Evolutionary conservation across 2,113 vertebrate genomes (phyloP), one percentile per base, ranked within the genome.

Genomic region (Pelvicachromis taeniatus): DNA sequence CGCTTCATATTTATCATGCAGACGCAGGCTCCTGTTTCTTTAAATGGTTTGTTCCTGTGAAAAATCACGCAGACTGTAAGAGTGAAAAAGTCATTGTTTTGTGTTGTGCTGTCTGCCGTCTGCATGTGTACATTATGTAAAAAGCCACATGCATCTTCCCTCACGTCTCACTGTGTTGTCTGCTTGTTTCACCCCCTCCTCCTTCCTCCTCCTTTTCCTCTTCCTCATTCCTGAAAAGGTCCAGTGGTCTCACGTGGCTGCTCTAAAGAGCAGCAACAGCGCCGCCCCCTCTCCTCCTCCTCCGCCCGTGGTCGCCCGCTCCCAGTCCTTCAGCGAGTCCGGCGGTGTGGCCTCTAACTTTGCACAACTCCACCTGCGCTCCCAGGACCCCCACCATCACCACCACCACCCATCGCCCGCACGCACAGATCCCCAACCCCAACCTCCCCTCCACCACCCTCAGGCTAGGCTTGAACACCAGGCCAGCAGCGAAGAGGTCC

Each of bases 161-260:
- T 93, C 88, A 82, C 93, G 90, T 94, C 91, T 95, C 92, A 92
- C 91, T 92, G 91, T 94, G 78, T 92, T 88, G 89, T 94, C 89
- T 93, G 89, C 84, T 90, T 94, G 87, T 94, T 91, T 82, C 91
- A 83, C 89, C 93, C 91, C 90, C 92, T 81, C 84, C 38, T 38
- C 48, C 73, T 95, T 95, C 96, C 95, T 16, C 45, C 4, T 29
- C 77, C 54, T 23, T 33, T 56, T 45, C 11, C 90, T 95, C 96
- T 95, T 94, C 96, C 95, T 95, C 96, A 94, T 97, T 58, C 90
- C 89, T 95, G 93, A 80, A 96, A 99, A 99, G 97, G 97, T 98
- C 96, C 97, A 98, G 96, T 98, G 98, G 98, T 98, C 98, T 95
- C 98, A 99, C 96, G 97, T 99, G 97, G 97, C 98, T 94, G 98